Evolutionary conservation across 2,797 vertebrate species (phyloP), one percentile per base, ranked within the genome.

Genomic region (Sebastes vulpes): DNA sequence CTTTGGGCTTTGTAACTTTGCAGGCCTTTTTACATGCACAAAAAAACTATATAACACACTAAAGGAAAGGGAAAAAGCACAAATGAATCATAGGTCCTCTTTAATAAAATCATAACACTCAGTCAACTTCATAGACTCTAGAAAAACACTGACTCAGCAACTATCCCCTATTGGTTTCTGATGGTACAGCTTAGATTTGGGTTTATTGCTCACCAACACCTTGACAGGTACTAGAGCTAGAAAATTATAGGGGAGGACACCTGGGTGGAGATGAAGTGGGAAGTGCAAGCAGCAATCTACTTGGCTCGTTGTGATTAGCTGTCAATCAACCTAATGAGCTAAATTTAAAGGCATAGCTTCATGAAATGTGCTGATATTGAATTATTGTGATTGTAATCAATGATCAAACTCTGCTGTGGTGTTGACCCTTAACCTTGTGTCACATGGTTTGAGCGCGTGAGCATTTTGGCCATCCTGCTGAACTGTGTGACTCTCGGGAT

Each of bases 401-500:
- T 80, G 56, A 78, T 72, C 28, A 70, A 28, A 50, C 28, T 46
- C 56, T 58, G 28, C 18, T 0, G 3, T 54, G 21, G 11, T 67
- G 38, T 78, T 59, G 42, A 74, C 16, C 91, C 91, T 93, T 95
- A 88, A 94, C 91, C 50, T 28, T 26, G 7, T 25, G 12, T 57
- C 82, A 95, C 92, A 32, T 95, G 93, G 93, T 94, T 94, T 69
- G 93, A 95, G 56, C 90, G 92, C 3, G 92, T 94, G 54, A 94
- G 92, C 85, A 95, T 94, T 65, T 71, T 98, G 94, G 97, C 97
- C 80, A 98, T 98, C 92, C 94, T 98, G 89, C 95, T 98, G 81
- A 98, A 98, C 93, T 98, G 97, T 2, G 97, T 98, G 89, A 98
- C 97, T 58, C 93, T 98, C 7, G 97, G 97, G 79, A 97, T 98